phyloP scores from a whole-genome alignment of 2,797 vertebrate species.

The Lerista edwardsae region DNA sequence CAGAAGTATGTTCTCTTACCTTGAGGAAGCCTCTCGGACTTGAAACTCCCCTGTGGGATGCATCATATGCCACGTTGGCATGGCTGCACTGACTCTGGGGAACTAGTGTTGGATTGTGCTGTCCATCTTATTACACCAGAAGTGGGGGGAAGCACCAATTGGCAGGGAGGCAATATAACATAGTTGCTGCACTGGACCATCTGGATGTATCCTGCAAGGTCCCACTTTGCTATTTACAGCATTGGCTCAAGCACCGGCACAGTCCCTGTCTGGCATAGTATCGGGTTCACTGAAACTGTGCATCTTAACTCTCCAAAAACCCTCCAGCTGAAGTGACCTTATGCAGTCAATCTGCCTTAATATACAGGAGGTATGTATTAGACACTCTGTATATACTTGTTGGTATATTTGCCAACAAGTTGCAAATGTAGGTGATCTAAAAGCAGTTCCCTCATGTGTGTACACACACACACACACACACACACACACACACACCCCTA shows the following conservation, averaged over 20 bases:
- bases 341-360: neutral
- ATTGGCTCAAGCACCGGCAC: neutral
- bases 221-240: neutral
- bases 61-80: too few relatives aligned
- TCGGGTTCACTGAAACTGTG: neutral
- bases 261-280: neutral
- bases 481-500: too few relatives aligned
- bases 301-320: neutral
- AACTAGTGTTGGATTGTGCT: too few relatives aligned
- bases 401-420: slow-evolving; percentile 30
- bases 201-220: neutral
- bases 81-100: too few relatives aligned
- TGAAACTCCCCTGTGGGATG: too few relatives aligned
- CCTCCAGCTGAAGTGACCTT: neutral
- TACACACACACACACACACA: too few relatives aligned
- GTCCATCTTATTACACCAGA: too few relatives aligned
- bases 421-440: neutral
- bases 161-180: too few relatives aligned
- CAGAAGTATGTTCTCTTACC: too few relatives aligned
- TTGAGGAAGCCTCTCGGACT: too few relatives aligned
- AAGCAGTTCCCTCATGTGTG: too few relatives aligned
- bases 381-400: slow-evolving; percentile 20
- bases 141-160: too few relatives aligned
- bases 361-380: slow-evolving; percentile 21
- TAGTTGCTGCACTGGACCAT: neutral